Evolutionary conservation across 2,113 vertebrate genomes (phyloP), one percentile per base, ranked within the genome.

Genomic region (Gnathonemus longibarbis): DNA sequence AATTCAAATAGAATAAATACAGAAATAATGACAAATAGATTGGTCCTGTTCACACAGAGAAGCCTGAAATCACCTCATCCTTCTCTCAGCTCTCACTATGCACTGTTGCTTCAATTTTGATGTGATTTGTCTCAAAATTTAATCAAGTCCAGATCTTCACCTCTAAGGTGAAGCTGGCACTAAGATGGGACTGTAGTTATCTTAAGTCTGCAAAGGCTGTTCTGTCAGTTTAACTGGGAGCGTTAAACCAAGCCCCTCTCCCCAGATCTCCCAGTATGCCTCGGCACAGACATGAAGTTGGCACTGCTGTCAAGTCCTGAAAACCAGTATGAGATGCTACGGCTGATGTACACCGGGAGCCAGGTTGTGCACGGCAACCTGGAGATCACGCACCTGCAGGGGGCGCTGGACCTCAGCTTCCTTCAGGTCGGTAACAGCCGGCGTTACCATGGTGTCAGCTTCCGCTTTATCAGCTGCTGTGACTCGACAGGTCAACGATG

Each of bases 231-330:
- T 53, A 31, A 35, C 84, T 49, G 10, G 21, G 11, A 74, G n/a
- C 21, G 8, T 88, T 62, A 84, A 58, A 7, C 31, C 39, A 2
- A 24, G 39, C 31, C 31, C 39, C 52, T 15, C 87, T 39, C 62
- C 3, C 27, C 27, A 24, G 35, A 11, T 88, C 87, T 88, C 19
- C 50, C 94, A 97, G 98, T 98, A 87, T 99, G 98, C 92, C 97
- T 98, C 0, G 98, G 98, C 19, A 99, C 98, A 1, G 98, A 99
- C 94, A 98, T 99, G 98, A 98, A 98, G 94, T 94, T 98, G 92
- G 95, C 93, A 84, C 94, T 94, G 58, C 97, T 97, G 3, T 97
- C 97, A 94, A 99, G 97, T 91, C 95, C 96, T n/a, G 96, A 97
- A 91, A 99, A 97, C 92, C 98, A 99, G 94, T 97, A 97, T 49